Conservation (phyloP, 2,797 vertebrate genomes). For the Platalea minor region DNA sequence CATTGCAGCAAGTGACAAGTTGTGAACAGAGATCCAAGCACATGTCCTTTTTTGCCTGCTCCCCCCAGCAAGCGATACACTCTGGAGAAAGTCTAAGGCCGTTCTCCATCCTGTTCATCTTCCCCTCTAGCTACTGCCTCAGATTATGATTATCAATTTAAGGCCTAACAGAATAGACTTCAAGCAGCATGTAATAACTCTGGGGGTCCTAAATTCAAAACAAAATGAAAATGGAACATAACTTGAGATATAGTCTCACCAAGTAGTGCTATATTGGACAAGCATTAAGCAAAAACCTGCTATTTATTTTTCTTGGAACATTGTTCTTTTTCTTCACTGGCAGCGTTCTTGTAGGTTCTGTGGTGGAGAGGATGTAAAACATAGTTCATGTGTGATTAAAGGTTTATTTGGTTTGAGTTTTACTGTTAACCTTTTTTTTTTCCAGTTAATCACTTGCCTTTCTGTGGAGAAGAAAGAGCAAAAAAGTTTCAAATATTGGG, state of each 20-base stretch:
- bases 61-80: fast-evolving
- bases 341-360: neutral
- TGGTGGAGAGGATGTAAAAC: neutral
- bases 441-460: neutral
- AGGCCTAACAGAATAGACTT: neutral
- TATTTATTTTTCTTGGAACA: neutral
- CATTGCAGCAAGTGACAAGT: neutral
- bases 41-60: neutral
- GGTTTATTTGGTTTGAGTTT: neutral
- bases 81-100: neutral
- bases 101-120: neutral
- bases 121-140: neutral
- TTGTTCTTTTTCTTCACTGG: neutral
- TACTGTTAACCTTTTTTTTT: neutral
- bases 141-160: neutral
- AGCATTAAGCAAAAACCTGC: neutral
- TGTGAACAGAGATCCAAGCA: neutral
- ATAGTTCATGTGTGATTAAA: neutral
- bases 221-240: neutral
- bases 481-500: neutral
- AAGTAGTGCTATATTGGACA: neutral
- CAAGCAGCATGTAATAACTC: neutral
- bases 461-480: neutral
- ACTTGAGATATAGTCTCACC: neutral
- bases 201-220: neutral